Conservation (phyloP, 1,140 invertebrate species). For the Prorops nasuta region DNA sequence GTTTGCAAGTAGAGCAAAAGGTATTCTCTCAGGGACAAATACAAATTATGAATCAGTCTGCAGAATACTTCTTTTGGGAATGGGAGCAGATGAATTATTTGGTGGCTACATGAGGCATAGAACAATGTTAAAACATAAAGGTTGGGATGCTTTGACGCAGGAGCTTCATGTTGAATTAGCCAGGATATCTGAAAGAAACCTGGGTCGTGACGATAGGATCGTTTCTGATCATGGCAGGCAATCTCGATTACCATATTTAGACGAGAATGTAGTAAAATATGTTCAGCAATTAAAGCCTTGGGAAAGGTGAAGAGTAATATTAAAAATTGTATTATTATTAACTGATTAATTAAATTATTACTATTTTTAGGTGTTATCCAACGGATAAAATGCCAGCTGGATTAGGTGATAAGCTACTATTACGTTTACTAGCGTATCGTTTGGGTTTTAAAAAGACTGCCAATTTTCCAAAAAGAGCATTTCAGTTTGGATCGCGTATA, state of each 20-base stretch:
- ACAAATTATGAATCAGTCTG: slow-evolving; percentile 62
- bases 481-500: slow-evolving; percentile 97
- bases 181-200: slow-evolving; percentile 86
- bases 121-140: slow-evolving; percentile 65
- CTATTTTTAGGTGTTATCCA: slow-evolving; percentile 62
- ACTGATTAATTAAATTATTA: background rate
- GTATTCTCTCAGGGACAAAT: slow-evolving; percentile 44
- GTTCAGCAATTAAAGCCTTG: slow-evolving; percentile 70
- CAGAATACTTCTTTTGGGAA: slow-evolving; percentile 83
- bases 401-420: slow-evolving; percentile 89
- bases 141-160: slow-evolving; percentile 66
- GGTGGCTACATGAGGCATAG: slow-evolving; percentile 91
- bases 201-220: slow-evolving; percentile 91
- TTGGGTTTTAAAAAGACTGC: slow-evolving; percentile 70
- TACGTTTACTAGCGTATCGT: slow-evolving; percentile 75
- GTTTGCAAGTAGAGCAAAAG: slow-evolving; percentile 84
- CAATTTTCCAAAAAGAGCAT: slow-evolving; percentile 81
- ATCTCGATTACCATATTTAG: slow-evolving; percentile 88
- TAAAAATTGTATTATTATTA: background rate
- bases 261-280: slow-evolving; percentile 83
- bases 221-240: slow-evolving; percentile 77
- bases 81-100: slow-evolving; percentile 96
- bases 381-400: slow-evolving; percentile 67
- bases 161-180: slow-evolving; percentile 78
- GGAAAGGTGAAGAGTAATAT: slow-evolving; percentile 63